Evolutionary conservation across 2,888 invertebrate species (phyloP).

Genomic region (Dexiosoma caninum): DNA sequence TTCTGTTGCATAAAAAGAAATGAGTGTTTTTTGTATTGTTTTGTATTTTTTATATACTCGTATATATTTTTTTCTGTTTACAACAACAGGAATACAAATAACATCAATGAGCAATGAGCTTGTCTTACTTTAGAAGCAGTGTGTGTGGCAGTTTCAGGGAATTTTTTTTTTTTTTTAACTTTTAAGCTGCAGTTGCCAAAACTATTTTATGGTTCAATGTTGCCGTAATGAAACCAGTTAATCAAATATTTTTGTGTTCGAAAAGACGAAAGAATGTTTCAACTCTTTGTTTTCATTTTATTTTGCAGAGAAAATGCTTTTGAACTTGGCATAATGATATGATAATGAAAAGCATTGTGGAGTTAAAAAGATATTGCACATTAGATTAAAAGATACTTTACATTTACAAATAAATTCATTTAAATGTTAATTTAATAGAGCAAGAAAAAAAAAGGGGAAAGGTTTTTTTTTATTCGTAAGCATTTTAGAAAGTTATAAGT

Average conservation of each 20-base stretch:
- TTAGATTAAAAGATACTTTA: constrained; percentile 52
- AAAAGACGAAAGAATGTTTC: constrained; percentile 53
- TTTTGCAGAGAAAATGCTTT: constrained; percentile 30
- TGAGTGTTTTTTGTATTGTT: constrained; percentile 36
- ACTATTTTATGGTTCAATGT: constrained; percentile 51
- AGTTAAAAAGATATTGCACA: constrained; percentile 47
- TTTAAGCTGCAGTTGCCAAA: constrained; percentile 35
- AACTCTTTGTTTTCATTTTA: not conserved
- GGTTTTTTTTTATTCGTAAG: not conserved
- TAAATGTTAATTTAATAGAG: constrained; percentile 15
- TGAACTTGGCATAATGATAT: constrained; percentile 55
- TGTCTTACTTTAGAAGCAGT: constrained; percentile 5
- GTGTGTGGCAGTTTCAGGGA: constrained; percentile 42
- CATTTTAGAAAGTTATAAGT: constrained; percentile 31
- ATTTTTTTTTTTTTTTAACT: not conserved
- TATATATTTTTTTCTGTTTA: not conserved
- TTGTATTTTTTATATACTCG: not conserved
- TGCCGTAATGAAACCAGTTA: constrained; percentile 57
- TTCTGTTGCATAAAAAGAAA: constrained; percentile 49
- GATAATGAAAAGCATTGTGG: constrained; percentile 57
- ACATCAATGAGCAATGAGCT: constrained; percentile 39
- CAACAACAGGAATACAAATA: constrained; percentile 20
- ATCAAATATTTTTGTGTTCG: constrained; percentile 52
- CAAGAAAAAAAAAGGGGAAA: not conserved
- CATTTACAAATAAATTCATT: constrained; percentile 35